phyloP scores from a whole-genome alignment of 2,888 invertebrate species.

The Scaptomyza reducta region DNA sequence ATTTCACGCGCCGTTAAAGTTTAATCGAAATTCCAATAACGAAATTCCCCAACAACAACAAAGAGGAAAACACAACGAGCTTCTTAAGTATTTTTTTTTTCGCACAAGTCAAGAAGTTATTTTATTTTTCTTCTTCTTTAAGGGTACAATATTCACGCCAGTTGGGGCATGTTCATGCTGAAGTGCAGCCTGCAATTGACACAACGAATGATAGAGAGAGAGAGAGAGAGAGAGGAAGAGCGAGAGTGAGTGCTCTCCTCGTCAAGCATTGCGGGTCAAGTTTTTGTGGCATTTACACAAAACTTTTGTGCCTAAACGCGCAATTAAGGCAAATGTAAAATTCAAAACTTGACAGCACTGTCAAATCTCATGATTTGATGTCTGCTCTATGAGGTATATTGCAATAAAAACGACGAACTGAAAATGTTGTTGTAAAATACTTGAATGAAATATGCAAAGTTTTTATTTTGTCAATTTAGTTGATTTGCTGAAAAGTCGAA shows the following conservation, averaged over 20 bases:
- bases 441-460: not conserved
- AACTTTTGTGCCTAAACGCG: constrained; percentile 66
- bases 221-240: no score
- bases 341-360: constrained; percentile 31
- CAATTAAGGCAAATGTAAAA: constrained; percentile 56
- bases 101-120: constrained; percentile 18
- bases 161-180: not conserved
- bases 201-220: not conserved
- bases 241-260: not conserved
- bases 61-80: constrained; percentile 31
- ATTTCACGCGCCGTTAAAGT: constrained; percentile 77
- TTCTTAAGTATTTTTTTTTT: constrained; percentile 36
- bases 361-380: constrained; percentile 1
- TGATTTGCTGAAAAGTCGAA: no score
- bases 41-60: constrained; percentile 51
- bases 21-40: constrained; percentile 77
- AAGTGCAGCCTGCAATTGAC: constrained; percentile 62
- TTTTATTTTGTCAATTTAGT: not conserved
- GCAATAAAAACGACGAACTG: no score
- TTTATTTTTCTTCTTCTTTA: not conserved
- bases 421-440: no score
- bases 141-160: constrained; percentile 1
- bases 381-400: not conserved
- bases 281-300: constrained; percentile 50
- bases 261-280: constrained; percentile 37